Evolutionary conservation across 2,888 invertebrate species (phyloP), one percentile per base, ranked within the genome.

Genomic region (Lithosia quadra): DNA sequence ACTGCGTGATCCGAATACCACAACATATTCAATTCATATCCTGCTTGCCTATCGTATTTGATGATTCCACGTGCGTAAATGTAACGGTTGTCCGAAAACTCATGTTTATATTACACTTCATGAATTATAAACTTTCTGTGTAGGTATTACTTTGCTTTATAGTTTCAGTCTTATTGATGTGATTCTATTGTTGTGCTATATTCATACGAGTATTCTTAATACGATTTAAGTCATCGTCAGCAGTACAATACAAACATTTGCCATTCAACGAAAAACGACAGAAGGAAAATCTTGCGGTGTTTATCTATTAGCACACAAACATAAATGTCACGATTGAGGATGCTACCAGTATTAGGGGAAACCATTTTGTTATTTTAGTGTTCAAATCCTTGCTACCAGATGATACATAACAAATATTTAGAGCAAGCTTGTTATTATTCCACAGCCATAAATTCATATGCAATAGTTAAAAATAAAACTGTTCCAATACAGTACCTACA

Each of bases 71-170:
- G 65, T 78, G 87, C 87, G 89, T 88, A 76, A 82, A 84, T 83
- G 79, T 84, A 91, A 92, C 92, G 86, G 93, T 91, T 88, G 88
- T 78, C 84, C 78, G 73, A 86, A 88, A 87, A 89, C 88, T 86
- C 88, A 73, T 87, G 88, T 85, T 86, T 79, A 77, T 76, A 75
- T 81, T 75, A 64, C 74, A 71, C 73, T 66, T 79, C 71, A 74
- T 77, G 77, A 81, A 82, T 83, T 80, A 78, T 75, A 77, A 77
- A 76, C 73, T 69, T 75, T 76, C 75, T 80, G 67, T 75, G 67
- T 67, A 71, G 68, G 36, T 67, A 63, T 63, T 43, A 58, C 68
- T 72, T 60, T 11, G 18, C 34, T 24, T 58, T 63, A 33, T 69
- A 55, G 13, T 36, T 15, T 60, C n/a, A 21, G 21, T 34, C 34